Evolutionary conservation across 2,888 invertebrate genomes (phyloP).

Genomic region (Aromia moschata): DNA sequence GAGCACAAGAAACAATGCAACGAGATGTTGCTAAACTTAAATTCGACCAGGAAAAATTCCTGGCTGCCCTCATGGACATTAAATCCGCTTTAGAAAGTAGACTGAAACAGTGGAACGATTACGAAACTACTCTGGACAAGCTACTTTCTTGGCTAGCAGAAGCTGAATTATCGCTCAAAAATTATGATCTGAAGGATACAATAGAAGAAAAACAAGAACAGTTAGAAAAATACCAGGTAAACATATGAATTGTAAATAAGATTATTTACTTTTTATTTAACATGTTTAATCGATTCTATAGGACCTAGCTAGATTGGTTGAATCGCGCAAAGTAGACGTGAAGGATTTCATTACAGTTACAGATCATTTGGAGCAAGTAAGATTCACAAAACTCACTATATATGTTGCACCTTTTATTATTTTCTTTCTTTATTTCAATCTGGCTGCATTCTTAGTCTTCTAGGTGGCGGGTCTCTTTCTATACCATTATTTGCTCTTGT

Average conservation of each 20-base stretch:
- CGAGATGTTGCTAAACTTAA: slow-evolving; percentile 81
- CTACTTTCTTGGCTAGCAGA: slow-evolving; percentile 86
- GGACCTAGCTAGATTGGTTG: slow-evolving; percentile 80
- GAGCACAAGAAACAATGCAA: slow-evolving; percentile 87
- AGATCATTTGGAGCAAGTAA: slow-evolving; percentile 87
- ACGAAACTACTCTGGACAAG: slow-evolving; percentile 85
- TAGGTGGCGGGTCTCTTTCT: slow-evolving; percentile 37
- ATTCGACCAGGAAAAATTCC: slow-evolving; percentile 86
- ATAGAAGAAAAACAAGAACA: slow-evolving; percentile 92
- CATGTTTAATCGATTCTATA: slow-evolving; percentile 59
- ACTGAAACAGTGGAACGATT: slow-evolving; percentile 90
- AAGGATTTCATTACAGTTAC: slow-evolving; percentile 78
- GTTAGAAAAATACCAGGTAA: slow-evolving; percentile 88
- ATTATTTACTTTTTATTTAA: slow-evolving; percentile 17
- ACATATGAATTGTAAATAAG: slow-evolving; percentile 18
- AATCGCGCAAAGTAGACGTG: slow-evolving; percentile 76
- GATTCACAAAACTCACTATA: slow-evolving; percentile 54
- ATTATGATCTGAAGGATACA: slow-evolving; percentile 83
- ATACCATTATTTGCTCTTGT: slow-evolving; percentile 19
- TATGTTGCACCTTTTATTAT: slow-evolving; percentile 22
- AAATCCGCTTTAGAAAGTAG: slow-evolving; percentile 83
- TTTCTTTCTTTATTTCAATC: slow-evolving; percentile 28
- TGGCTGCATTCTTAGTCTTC: slow-evolving; percentile 19
- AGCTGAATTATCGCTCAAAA: slow-evolving; percentile 86
- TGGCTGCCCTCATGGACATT: slow-evolving; percentile 79